Percentiles rank a stretch among this genome's conserved stretches.
phyloP scores from a whole-genome alignment of 2,797 vertebrate genomes.

The Phoeniculus purpureus region DNA sequence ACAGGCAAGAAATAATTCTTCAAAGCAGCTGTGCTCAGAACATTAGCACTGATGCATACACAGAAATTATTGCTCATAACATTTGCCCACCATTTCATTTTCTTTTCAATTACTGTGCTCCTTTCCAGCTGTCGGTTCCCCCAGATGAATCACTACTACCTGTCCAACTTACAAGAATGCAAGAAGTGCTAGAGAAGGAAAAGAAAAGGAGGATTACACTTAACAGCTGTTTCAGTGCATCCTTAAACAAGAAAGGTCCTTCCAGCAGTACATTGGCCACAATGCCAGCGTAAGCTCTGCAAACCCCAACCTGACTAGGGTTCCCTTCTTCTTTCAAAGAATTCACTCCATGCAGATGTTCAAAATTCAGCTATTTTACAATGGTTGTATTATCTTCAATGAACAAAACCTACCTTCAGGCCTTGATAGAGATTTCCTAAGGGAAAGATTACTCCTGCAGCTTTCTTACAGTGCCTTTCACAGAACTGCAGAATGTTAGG shows the following conservation, averaged over 20 bases:
- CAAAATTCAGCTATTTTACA: neutral
- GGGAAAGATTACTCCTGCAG: neutral
- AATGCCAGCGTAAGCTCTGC: slow-evolving; percentile 72
- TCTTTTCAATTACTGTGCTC: neutral
- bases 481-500: too few relatives aligned
- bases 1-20: neutral
- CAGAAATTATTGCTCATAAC: neutral
- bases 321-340: neutral
- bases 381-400: neutral
- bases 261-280: neutral
- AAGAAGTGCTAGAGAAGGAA: slow-evolving; percentile 73
- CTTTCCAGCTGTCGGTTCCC: slow-evolving; percentile 71
- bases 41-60: neutral
- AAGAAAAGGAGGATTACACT: slow-evolving; percentile 53
- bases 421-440: neutral
- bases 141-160: slow-evolving; percentile 65
- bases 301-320: neutral
- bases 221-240: neutral
- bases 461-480: neutral
- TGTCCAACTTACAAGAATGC: slow-evolving; percentile 68
- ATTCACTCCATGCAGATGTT: neutral
- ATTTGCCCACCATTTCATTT: neutral
- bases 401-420: neutral
- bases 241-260: neutral
- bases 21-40: neutral